A percentile compares a stretch with the other conserved stretches of the same genome.
Conservation (phyloP, 2,113 vertebrate genomes). For the Gnathonemus longibarbis region DNA sequence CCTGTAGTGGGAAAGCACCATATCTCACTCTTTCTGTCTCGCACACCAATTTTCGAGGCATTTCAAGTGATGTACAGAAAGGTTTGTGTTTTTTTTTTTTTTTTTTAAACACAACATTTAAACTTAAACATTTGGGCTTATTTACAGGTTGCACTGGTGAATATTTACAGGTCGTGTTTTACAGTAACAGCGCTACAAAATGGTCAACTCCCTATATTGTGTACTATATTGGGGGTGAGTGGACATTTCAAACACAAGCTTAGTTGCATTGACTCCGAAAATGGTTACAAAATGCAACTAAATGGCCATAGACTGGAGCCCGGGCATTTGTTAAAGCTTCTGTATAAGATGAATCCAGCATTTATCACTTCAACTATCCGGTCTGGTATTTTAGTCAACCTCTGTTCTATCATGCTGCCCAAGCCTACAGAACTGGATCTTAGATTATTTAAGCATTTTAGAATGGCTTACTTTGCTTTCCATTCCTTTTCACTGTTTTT, state of each 20-base stretch:
- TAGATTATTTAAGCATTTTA: too few relatives aligned
- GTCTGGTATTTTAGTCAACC: neutral
- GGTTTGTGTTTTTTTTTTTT: too few relatives aligned
- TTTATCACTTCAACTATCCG: neutral
- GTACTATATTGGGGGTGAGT: neutral
- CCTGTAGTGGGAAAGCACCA: neutral
- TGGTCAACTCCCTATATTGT: neutral
- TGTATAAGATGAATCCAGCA: neutral
- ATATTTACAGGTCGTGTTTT: neutral
- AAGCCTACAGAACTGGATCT: too few relatives aligned
- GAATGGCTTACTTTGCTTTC: neutral
- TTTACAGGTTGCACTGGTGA: neutral
- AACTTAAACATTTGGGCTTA: neutral
- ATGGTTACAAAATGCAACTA: neutral
- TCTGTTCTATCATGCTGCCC: neutral
- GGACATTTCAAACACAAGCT: neutral
- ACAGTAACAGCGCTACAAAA: neutral
- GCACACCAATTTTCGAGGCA: neutral
- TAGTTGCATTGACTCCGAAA: neutral
- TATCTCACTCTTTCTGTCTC: neutral
- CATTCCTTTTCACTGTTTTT: neutral
- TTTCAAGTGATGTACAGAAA: neutral
- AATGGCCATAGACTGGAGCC: neutral
- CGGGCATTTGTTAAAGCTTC: neutral
- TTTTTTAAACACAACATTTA: too few relatives aligned